Percentiles rank a stretch among this genome's conserved stretches.
phyloP scores from a whole-genome alignment of 2,113 vertebrate genomes.

The cat (Felis catus) region DNA sequence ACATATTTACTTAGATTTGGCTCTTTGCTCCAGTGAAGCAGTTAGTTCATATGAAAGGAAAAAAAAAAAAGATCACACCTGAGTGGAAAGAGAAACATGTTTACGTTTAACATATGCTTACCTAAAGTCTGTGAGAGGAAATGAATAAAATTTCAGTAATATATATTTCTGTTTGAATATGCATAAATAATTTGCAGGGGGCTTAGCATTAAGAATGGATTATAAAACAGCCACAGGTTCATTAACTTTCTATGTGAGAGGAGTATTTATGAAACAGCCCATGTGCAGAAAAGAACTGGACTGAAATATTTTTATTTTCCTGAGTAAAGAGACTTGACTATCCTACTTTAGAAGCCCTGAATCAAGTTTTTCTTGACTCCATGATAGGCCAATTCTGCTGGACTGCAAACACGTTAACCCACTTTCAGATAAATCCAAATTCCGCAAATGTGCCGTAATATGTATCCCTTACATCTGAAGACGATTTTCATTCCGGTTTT shows the following conservation, averaged over 20 bases:
- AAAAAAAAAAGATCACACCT: slow-evolving; percentile 65
- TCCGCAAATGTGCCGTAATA: not conserved
- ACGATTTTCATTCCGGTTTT: not conserved
- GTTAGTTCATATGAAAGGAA: slow-evolving; percentile 61
- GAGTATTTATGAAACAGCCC: slow-evolving; percentile 14
- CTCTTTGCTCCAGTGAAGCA: not conserved
- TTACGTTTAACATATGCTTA: slow-evolving; percentile 71
- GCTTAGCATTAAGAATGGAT: slow-evolving; percentile 48
- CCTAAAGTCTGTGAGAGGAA: slow-evolving; percentile 7
- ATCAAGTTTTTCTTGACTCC: not conserved
- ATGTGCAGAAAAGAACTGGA: slow-evolving; percentile 29
- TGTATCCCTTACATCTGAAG: not conserved
- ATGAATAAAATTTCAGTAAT: slow-evolving; percentile 22
- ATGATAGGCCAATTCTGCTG: not conserved
- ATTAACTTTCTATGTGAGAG: slow-evolving; percentile 41
- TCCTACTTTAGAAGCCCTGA: slow-evolving; percentile 38
- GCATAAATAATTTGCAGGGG: not conserved
- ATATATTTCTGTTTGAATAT: slow-evolving; percentile 23
- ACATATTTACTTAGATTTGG: slow-evolving; percentile 69
- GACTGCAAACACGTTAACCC: not conserved
- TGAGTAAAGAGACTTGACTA: slow-evolving; percentile 25
- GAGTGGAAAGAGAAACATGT: slow-evolving; percentile 73
- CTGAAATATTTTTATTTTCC: slow-evolving; percentile 15
- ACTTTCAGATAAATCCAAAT: slow-evolving; percentile 2
- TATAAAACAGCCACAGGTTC: not conserved